Evolutionary conservation across 2,888 invertebrate species (phyloP).

Genomic region (Priapulus caudatus): DNA sequence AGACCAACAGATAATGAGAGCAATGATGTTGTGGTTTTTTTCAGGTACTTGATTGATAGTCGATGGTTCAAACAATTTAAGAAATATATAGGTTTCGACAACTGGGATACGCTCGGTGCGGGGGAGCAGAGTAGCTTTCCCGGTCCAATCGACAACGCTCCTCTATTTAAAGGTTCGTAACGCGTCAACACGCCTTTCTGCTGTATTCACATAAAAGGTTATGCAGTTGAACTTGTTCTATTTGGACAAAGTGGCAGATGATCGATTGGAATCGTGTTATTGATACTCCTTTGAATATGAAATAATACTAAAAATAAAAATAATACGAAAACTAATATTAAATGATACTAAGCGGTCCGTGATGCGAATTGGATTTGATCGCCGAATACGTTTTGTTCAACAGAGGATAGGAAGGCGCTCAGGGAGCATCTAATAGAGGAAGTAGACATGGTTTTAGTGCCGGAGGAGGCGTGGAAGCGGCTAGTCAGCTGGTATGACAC

Average conservation of each 20-base stretch:
- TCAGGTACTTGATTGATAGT: conserved; percentile 41
- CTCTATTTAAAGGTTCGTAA: conserved; percentile 35
- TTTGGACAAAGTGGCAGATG: too few relatives aligned
- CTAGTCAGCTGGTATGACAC: conserved; percentile 37
- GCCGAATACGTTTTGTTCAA: conserved; percentile 21
- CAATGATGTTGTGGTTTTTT: too few relatives aligned
- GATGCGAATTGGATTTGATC: too few relatives aligned
- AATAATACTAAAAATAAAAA: too few relatives aligned
- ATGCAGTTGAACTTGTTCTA: too few relatives aligned
- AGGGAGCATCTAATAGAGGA: conserved; percentile 41
- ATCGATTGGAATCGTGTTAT: too few relatives aligned
- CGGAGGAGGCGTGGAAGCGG: conserved; percentile 41
- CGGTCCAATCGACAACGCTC: conserved; percentile 40
- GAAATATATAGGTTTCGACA: conserved; percentile 40
- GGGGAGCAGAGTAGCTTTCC: conserved; percentile 37
- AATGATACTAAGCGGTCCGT: too few relatives aligned
- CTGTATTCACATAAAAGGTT: too few relatives aligned
- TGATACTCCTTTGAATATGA: too few relatives aligned
- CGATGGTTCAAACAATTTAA: conserved; percentile 44
- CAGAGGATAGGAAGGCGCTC: conserved; percentile 27
- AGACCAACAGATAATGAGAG: too few relatives aligned
- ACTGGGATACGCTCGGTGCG: conserved; percentile 32
- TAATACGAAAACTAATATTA: too few relatives aligned
- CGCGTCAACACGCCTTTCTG: too few relatives aligned
- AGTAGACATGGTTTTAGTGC: conserved; percentile 41